Evolutionary conservation across 2,113 vertebrate genomes (phyloP), one percentile per base, ranked within the genome.

Genomic region (Passer montanus): DNA sequence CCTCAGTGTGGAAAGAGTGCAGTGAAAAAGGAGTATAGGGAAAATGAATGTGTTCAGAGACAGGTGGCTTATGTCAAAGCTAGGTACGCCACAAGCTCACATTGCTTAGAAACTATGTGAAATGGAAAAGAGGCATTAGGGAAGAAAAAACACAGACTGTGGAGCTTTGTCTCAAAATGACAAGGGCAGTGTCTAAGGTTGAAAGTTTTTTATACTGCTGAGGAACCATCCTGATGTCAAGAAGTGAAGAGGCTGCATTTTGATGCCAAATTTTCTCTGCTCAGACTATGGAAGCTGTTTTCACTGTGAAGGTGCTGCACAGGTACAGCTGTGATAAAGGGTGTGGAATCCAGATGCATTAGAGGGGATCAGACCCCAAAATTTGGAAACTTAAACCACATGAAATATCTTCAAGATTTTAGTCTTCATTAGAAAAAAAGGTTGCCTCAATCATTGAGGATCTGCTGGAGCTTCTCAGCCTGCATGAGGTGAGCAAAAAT

Each of bases 41-140:
- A 89, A 94, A 78, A 93, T 31, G 24, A 53, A 33, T 62, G 30
- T 39, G 28, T 66, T 84, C 82, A 73, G 53, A 79, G 62, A 62
- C 88, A 92, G 55, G 64, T 93, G 86, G 73, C n/a, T 94, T 88
- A 35, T 87, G 68, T 93, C 76, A 86, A 63, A 90, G n/a, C 46
- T 84, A 30, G 41, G 37, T 81, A 75, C 37, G n/a, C 35, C n/a
- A 53, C 60, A 64, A 72, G 39, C 67, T 83, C 64, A n/a, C 35
- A 59, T 30, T 31, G 13, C 78, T 75, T 59, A 81, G 82, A 83
- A 86, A 86, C n/a, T 20, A 18, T 28, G 12, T 72, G 84, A 52
- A 87, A 89, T 68, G 62, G 88, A 93, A 85, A 77, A 86, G 63
- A 63, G 30, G 44, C 46, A 31, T 81, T 67, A 67, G 17, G 37